Evolutionary conservation across 1,140 invertebrate species (phyloP).

Genomic region (Plectrocnemia conspersa): DNA sequence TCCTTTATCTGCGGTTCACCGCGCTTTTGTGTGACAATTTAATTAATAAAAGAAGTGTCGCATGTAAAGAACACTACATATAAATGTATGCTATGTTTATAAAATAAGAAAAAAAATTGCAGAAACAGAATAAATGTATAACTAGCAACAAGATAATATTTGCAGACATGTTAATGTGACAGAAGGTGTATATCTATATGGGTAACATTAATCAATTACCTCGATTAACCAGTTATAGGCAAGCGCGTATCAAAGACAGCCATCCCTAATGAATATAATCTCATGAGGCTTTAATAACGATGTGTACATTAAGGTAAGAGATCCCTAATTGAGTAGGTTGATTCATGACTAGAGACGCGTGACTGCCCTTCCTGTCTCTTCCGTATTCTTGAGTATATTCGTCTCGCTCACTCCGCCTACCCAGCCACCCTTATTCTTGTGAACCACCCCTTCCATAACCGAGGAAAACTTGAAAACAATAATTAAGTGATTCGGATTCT

Average conservation of each 20-base stretch:
- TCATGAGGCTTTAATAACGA: conserved; percentile 27
- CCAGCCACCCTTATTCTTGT: background rate
- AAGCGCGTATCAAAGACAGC: conserved; percentile 17
- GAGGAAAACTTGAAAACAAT: conserved; percentile 34
- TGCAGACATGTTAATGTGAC: background rate
- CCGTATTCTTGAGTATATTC: conserved; percentile 3
- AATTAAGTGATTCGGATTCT: conserved; percentile 35
- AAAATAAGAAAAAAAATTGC: no score
- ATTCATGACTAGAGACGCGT: conserved; percentile 24
- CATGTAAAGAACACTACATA: no score
- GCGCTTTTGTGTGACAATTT: no score
- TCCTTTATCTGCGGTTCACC: no score
- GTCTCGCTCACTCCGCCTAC: background rate
- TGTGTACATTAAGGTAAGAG: conserved; percentile 34
- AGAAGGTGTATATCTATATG: conserved; percentile 5
- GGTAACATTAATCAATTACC: conserved; percentile 16
- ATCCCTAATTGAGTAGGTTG: conserved; percentile 33
- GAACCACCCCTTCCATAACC: conserved; percentile 8
- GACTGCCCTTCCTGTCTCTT: conserved; percentile 16
- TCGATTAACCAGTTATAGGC: conserved; percentile 19
- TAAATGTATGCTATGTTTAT: no score
- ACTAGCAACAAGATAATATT: conserved; percentile 9
- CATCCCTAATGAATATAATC: conserved; percentile 22
- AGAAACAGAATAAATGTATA: background rate
- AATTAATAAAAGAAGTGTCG: no score